Percentiles rank a stretch among this genome's conserved stretches.
phyloP scores from a whole-genome alignment of 2,888 invertebrate genomes.

The Eutolmus rufibarbis region DNA sequence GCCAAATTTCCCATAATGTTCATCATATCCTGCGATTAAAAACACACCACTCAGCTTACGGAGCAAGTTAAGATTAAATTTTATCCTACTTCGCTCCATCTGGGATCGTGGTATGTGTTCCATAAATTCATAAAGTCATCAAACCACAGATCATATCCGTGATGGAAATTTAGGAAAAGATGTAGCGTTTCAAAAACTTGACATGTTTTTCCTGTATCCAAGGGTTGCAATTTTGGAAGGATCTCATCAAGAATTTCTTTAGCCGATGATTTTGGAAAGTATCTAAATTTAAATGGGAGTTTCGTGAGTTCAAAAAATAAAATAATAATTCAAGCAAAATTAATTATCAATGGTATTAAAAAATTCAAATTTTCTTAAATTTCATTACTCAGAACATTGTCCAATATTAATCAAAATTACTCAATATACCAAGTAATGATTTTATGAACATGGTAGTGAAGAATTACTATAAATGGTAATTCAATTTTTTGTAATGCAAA shows the following conservation, averaged over 20 bases:
- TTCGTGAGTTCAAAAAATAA: background rate
- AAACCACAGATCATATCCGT: slow-evolving; percentile 81
- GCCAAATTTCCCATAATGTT: slow-evolving; percentile 78
- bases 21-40: slow-evolving; percentile 69
- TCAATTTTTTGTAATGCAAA: too few species aligned
- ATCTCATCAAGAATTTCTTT: slow-evolving; percentile 86
- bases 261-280: slow-evolving; percentile 77
- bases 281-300: slow-evolving; percentile 62
- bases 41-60: slow-evolving; percentile 44
- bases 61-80: background rate
- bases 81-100: slow-evolving; percentile 52
- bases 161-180: slow-evolving; percentile 73
- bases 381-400: too few species aligned
- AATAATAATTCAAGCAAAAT: too few species aligned
- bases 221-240: slow-evolving; percentile 80
- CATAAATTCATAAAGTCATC: slow-evolving; percentile 79
- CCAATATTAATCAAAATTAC: too few species aligned
- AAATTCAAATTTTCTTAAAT: too few species aligned
- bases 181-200: slow-evolving; percentile 70
- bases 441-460: too few species aligned
- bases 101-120: slow-evolving; percentile 78
- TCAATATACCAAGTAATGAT: too few species aligned
- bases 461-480: too few species aligned
- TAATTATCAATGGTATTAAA: too few species aligned
- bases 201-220: slow-evolving; percentile 66